Base-by-base conservation (phyloP, 2,797 vertebrate species). In the Cuculus canorus region DNA sequence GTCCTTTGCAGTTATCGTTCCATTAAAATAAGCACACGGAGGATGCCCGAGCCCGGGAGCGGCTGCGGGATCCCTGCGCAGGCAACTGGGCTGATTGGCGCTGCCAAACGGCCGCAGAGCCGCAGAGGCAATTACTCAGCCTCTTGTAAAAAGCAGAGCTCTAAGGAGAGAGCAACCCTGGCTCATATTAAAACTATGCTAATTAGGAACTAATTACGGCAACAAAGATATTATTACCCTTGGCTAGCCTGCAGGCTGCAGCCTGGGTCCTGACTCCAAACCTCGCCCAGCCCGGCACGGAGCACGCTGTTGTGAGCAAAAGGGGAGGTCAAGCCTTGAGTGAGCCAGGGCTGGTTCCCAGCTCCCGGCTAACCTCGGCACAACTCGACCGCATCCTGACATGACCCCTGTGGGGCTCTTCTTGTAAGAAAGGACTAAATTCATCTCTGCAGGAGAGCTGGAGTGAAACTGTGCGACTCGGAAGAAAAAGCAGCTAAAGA, bases 131-230 rank as follows among this genome's bases (percentile, higher is more conserved):
- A 93, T 92, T 87, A 86, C 53, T 53, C 90, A 91, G 85, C 72
- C 61, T 69, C 86, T 86, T 71, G 63, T 95, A 91, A 87, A 53
- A 81, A 82, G 81, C 59, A 5, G 65, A 83, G 64, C 54, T 75
- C 80, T 24, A 43, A 90, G 39, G 54, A 63, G 37, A 87, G 52
- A 77, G 77, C 65, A 86, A n/a, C 41, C 16, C 22, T 11, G 32
- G 12, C 92, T 93, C 64, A 32, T 37, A 63, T 81, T 86, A 77
- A 91, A 90, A 77, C 64, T 71, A 64, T 72, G 79, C 82, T 95
- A 92, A 94, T 95, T 72, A 94, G 93, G 72, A 82, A 50, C 69
- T 95, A 95, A 96, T 96, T 83, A 79, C 2, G 1, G 54, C 61
- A 71, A 56, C 50, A 39, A 59, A 56, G 48, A 39, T 76, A 85